These are phyloP conservation scores for Temnothorax nylanderi DNA, from an alignment of 1,140 invertebrate genomes.

Conservation along the genomic window DNA sequence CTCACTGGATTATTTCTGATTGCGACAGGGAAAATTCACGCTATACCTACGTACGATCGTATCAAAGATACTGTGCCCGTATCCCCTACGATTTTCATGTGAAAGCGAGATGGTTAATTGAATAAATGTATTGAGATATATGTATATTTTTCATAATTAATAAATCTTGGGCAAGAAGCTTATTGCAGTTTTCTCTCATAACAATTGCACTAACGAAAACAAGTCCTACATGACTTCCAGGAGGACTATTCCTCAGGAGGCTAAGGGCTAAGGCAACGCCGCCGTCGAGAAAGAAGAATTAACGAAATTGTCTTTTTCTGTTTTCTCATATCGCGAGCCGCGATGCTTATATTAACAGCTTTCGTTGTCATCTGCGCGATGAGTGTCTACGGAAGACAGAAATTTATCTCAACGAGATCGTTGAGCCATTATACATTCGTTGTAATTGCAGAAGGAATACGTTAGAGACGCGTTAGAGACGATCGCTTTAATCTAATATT, in stretches of 20 bases:
- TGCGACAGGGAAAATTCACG: not conserved
- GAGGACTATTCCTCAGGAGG: too few relatives aligned
- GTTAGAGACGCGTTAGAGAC: not conserved
- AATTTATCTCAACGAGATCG: not conserved
- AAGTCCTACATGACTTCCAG: not conserved
- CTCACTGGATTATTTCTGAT: not conserved
- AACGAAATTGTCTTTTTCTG: not conserved
- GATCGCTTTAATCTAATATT: not conserved
- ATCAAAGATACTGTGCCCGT: too few relatives aligned
- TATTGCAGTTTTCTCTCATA: not conserved
- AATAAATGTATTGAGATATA: too few relatives aligned
- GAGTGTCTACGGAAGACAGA: not conserved
- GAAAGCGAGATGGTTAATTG: not conserved
- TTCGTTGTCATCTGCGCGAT: not conserved
- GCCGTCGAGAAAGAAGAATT: not conserved
- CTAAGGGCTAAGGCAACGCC: too few relatives aligned
- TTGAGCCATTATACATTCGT: not conserved
- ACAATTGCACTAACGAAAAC: not conserved
- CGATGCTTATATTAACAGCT: not conserved
- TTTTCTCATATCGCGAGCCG: not conserved
- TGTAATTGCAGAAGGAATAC: not conserved
- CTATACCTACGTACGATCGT: not conserved
- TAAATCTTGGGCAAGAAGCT: too few relatives aligned
- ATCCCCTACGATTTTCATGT: not conserved
- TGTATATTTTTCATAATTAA: too few relatives aligned